phyloP scores from a whole-genome alignment of 2,888 invertebrate species.

The Tetanocera ferruginea region DNA sequence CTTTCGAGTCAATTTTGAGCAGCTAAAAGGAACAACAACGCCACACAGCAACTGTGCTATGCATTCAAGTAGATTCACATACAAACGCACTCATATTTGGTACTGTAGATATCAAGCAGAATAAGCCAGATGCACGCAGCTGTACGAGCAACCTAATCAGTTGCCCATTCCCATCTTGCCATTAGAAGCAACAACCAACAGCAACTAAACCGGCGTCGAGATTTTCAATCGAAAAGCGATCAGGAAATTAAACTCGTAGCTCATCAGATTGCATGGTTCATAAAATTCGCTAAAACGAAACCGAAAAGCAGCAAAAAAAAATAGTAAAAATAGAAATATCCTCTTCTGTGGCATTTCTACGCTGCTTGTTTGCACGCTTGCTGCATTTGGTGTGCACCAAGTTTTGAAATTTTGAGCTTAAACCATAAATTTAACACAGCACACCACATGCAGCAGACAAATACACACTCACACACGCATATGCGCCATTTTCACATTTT shows the following conservation, averaged over 20 bases:
- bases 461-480: background rate
- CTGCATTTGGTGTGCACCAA: slow-evolving; percentile 5
- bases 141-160: background rate
- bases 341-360: background rate
- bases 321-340: background rate
- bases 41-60: background rate
- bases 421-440: slow-evolving; percentile 59
- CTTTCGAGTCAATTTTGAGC: too few species aligned
- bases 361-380: background rate
- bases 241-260: slow-evolving; percentile 64
- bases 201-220: slow-evolving; percentile 35
- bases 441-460: slow-evolving; percentile 44
- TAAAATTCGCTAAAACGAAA: slow-evolving; percentile 29
- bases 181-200: background rate
- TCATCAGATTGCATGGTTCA: slow-evolving; percentile 59
- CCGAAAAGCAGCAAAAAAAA: background rate
- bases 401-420: slow-evolving; percentile 47
- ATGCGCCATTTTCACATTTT: background rate
- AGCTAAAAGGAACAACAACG: background rate
- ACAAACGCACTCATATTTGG: background rate
- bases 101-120: background rate
- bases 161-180: background rate
- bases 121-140: background rate
- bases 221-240: slow-evolving; percentile 60
- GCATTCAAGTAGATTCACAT: background rate